Conservation (phyloP, 30 jellyfish, hydroid and myxozoan species). For the Rhopilema esculentum region DNA sequence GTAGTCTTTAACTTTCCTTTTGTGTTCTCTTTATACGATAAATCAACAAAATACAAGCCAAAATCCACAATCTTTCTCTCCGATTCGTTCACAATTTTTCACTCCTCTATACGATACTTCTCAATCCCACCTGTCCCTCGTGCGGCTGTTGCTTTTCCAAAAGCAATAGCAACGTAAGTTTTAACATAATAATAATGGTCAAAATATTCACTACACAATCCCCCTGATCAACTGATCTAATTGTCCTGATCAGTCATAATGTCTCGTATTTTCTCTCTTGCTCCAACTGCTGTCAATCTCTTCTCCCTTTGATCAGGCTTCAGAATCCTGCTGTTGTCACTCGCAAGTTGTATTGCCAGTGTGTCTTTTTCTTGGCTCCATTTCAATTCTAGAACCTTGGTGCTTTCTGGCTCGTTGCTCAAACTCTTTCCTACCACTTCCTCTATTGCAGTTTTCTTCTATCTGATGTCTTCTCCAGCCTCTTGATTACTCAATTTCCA, state of each 20-base stretch:
- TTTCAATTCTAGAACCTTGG: slow-evolving; percentile 29
- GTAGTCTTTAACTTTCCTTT: background rate
- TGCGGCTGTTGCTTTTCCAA: slow-evolving; percentile 16
- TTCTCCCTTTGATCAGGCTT: background rate
- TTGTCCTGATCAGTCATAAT: slow-evolving; percentile 16
- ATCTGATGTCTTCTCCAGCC: slow-evolving; percentile 1
- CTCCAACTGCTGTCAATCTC: slow-evolving; percentile 18
- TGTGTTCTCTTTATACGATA: slow-evolving; percentile 20
- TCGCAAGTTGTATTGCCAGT: slow-evolving; percentile 23
- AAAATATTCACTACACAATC: slow-evolving; percentile 5
- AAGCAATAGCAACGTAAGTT: background rate
- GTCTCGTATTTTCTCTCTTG: background rate
- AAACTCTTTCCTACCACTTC: background rate
- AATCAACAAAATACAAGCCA: slow-evolving; percentile 14
- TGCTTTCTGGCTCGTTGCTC: background rate
- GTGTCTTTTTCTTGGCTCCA: slow-evolving; percentile 52
- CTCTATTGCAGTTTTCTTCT: no score
- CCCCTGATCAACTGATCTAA: background rate
- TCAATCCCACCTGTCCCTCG: slow-evolving; percentile 26
- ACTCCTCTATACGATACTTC: slow-evolving; percentile 12
- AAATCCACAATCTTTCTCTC: slow-evolving; percentile 21
- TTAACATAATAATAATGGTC: slow-evolving; percentile 1
- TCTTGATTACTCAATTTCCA: slow-evolving; percentile 35
- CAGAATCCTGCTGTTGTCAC: background rate
- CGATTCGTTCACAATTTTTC: slow-evolving; percentile 7